These are phyloP conservation scores for Eueremaeus valkanovi DNA, from an alignment of 2,888 invertebrate genomes.

Conservation along the genomic window DNA sequence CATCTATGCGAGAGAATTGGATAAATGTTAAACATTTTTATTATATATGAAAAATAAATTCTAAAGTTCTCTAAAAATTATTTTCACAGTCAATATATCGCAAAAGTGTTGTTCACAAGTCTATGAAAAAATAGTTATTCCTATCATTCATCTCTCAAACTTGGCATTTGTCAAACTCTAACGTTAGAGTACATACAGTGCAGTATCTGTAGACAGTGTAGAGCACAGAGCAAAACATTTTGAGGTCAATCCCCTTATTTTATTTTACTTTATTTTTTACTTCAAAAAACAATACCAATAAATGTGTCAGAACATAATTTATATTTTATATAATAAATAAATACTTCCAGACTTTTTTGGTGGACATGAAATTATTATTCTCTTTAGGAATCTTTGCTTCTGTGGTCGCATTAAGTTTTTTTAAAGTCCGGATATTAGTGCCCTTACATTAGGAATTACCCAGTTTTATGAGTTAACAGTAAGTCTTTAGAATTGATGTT, in stretches of 20 bases:
- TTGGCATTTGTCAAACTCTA: conserved; percentile 25
- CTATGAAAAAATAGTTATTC: conserved; percentile 14
- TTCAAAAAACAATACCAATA: conserved; percentile 21
- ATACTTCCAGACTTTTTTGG: no score
- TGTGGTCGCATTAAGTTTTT: no score
- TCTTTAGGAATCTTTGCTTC: no score
- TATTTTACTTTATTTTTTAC: background rate
- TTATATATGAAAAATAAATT: background rate
- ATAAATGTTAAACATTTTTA: no score
- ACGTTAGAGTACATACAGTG: background rate
- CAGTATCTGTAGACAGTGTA: background rate
- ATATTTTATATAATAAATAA: no score
- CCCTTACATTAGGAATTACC: no score
- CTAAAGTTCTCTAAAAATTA: background rate
- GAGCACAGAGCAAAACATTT: conserved; percentile 16
- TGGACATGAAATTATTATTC: no score
- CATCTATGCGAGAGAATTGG: background rate
- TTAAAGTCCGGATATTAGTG: no score
- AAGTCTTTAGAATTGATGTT: no score
- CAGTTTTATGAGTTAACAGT: no score
- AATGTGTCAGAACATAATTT: conserved; percentile 21
- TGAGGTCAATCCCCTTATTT: conserved; percentile 31
- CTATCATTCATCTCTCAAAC: background rate
- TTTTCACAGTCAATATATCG: background rate
- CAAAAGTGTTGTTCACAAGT: conserved; percentile 24